phyloP scores from a whole-genome alignment of 2,797 vertebrate genomes.

The Notamacropus eugenii region DNA sequence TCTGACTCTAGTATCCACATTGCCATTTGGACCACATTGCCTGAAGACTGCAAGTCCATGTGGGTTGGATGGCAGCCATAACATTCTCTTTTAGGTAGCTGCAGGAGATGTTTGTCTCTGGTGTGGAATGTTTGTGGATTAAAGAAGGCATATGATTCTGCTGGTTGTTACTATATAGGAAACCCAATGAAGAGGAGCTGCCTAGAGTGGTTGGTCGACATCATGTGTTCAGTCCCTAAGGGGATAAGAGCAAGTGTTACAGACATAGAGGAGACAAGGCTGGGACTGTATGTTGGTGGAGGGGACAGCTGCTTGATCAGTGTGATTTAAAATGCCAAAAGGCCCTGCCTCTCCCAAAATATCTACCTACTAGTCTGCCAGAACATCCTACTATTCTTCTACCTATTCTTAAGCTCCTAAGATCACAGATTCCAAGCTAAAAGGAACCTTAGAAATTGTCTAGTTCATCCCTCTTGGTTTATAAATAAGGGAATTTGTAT shows the following conservation, averaged over 20 bases:
- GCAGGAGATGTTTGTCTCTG: not conserved
- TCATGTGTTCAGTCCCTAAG: not conserved
- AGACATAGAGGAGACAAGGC: not conserved
- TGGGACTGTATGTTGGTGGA: not conserved
- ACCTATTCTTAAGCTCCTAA: not conserved
- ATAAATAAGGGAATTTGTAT: not conserved
- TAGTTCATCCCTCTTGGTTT: not conserved
- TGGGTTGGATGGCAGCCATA: not conserved
- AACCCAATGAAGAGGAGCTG: not conserved
- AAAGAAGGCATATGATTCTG: not conserved
- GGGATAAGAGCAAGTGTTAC: not conserved
- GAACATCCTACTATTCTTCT: not conserved
- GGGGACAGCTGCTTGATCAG: conserved; percentile 17
- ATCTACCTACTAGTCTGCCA: conserved; percentile 4
- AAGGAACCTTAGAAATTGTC: not conserved
- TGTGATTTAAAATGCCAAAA: conserved; percentile 13
- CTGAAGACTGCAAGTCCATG: not conserved
- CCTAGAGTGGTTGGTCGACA: not conserved
- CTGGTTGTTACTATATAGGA: not conserved
- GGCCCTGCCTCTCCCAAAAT: conserved; percentile 15
- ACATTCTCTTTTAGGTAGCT: not conserved
- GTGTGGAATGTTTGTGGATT: not conserved
- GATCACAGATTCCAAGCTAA: not conserved
- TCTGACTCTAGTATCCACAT: not conserved
- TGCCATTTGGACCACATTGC: not conserved